Conservation (phyloP, 2,797 vertebrate species). For the Cyclopterus lumpus region DNA sequence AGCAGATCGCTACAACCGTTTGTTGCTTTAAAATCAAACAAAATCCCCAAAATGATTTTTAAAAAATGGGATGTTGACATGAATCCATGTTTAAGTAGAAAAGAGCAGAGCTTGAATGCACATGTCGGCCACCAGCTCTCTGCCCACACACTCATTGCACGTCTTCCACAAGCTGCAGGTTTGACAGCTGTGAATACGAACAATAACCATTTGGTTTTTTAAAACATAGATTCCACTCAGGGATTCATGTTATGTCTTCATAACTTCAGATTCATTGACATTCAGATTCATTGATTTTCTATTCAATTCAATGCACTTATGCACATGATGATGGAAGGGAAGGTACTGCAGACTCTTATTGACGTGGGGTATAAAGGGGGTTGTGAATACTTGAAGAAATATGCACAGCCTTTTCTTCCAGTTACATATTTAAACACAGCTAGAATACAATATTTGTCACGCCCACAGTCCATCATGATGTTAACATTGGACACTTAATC, state of each 20-base stretch:
- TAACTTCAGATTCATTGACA: conserved; percentile 26
- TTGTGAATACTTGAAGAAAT: conserved; percentile 4
- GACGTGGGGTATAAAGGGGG: neutral
- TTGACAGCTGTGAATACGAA: neutral
- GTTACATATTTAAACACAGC: neutral
- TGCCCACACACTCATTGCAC: too few species aligned
- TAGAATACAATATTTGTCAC: neutral
- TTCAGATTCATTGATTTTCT: conserved; percentile 25
- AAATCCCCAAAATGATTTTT: too few species aligned
- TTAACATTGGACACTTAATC: conserved; percentile 28
- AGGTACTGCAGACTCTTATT: neutral
- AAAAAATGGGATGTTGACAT: too few species aligned
- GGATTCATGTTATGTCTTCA: conserved; percentile 7
- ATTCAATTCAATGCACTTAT: neutral
- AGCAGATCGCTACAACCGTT: too few species aligned
- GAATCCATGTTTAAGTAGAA: too few species aligned
- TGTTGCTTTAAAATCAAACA: neutral
- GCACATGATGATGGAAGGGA: conserved; percentile 3
- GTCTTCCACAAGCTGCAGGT: too few species aligned
- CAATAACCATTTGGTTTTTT: neutral
- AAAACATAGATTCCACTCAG: neutral
- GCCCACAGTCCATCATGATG: neutral
- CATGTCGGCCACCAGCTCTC: too few species aligned
- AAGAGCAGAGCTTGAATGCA: too few species aligned
- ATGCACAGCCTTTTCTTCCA: neutral